phyloP scores from a whole-genome alignment of 2,113 vertebrate species.

The Lepus europaeus region DNA sequence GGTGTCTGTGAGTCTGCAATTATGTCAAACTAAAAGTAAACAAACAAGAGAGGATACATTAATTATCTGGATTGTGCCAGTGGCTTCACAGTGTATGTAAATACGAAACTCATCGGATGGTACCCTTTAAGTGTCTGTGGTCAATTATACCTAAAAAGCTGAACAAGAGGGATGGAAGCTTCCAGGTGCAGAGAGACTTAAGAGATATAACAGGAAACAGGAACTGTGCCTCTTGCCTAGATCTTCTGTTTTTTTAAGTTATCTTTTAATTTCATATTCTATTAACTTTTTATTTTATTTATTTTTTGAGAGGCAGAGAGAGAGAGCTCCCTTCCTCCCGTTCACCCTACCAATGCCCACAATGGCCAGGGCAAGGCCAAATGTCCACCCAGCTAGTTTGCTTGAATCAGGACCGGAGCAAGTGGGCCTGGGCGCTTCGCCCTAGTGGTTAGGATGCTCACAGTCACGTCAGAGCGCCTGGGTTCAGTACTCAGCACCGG shows the following conservation, averaged over 20 bases:
- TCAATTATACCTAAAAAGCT: not conserved
- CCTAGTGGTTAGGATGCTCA: no score
- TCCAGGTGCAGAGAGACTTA: not conserved
- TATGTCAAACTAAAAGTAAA: slow-evolving; percentile 12
- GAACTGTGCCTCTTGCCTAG: not conserved
- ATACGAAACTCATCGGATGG: not conserved
- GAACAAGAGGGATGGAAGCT: not conserved
- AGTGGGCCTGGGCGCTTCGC: no score
- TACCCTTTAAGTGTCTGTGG: not conserved
- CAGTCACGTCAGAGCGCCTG: no score
- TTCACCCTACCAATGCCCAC: no score
- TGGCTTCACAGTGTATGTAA: not conserved
- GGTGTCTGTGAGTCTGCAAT: not conserved
- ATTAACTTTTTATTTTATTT: no score
- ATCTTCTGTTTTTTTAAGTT: not conserved
- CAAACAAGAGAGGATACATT: not conserved
- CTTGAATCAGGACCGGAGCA: no score
- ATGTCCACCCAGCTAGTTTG: no score
- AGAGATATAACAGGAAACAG: not conserved
- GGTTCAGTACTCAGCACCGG: no score
- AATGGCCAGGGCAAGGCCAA: no score
- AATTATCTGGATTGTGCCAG: not conserved
- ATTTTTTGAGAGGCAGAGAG: no score
- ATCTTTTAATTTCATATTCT: no score
- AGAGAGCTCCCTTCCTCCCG: no score